A percentile compares a stretch with the other conserved stretches of the same genome.
Evolutionary conservation across 2,888 invertebrate species (phyloP).

Genomic region (Leucania comma): DNA sequence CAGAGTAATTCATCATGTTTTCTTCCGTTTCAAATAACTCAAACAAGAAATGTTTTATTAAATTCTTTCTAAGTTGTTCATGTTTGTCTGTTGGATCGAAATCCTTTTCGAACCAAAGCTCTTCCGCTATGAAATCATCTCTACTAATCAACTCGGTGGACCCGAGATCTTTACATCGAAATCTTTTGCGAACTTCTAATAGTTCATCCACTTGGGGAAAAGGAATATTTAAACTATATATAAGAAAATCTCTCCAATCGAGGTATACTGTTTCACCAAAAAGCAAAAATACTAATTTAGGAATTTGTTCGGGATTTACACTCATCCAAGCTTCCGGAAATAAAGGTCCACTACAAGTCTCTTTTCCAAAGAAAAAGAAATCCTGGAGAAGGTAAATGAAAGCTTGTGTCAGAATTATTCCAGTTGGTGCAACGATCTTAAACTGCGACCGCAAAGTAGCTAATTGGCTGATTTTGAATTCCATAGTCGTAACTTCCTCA

Average conservation of each 20-base stretch:
- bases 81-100: constrained; percentile 73
- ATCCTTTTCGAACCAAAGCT: constrained; percentile 84
- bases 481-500: constrained; percentile 72
- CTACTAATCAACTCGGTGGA: constrained; percentile 80
- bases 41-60: constrained; percentile 90
- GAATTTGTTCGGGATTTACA: constrained; percentile 83
- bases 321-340: constrained; percentile 83
- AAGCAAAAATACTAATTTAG: constrained; percentile 82
- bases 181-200: constrained; percentile 85
- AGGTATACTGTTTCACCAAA: constrained; percentile 90
- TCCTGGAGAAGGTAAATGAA: constrained; percentile 90
- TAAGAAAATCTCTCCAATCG: constrained; percentile 93
- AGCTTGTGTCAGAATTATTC: constrained; percentile 83
- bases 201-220: constrained; percentile 90
- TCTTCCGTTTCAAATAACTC: constrained; percentile 88
- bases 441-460: constrained; percentile 80
- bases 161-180: constrained; percentile 85
- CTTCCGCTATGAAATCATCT: constrained; percentile 76
- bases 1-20: constrained; percentile 91
- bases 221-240: constrained; percentile 90
- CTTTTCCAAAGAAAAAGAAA: constrained; percentile 86
- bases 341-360: constrained; percentile 79
- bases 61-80: constrained; percentile 74
- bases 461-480: constrained; percentile 83
- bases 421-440: constrained; percentile 84